Percentiles rank a stretch among this genome's conserved stretches.
Evolutionary conservation across 2,797 vertebrate species (phyloP).

Genomic region (Centroberyx gerrardi): DNA sequence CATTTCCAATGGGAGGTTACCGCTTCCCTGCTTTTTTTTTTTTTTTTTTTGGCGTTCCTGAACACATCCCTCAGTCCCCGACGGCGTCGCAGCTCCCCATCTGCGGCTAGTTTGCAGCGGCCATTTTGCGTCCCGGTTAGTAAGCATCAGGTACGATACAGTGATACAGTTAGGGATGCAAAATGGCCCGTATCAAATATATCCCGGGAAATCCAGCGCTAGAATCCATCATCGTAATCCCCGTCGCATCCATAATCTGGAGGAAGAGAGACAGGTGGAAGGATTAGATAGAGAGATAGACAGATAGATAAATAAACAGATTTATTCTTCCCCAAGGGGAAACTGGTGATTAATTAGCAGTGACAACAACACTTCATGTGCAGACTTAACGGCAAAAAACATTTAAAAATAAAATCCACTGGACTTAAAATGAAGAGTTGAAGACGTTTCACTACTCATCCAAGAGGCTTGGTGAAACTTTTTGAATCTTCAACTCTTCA

Average conservation of each 20-base stretch:
- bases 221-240: conserved; percentile 89
- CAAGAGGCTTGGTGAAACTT: too few relatives aligned
- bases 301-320: background rate
- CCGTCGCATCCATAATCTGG: conserved; percentile 93
- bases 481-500: too few relatives aligned
- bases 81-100: background rate
- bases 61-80: too few relatives aligned
- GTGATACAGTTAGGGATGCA: background rate
- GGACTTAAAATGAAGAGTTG: too few relatives aligned
- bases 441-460: too few relatives aligned
- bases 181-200: background rate
- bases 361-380: too few relatives aligned
- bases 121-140: background rate
- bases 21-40: background rate
- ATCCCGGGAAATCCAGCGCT: background rate
- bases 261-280: conserved; percentile 11
- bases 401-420: too few relatives aligned
- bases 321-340: too few relatives aligned
- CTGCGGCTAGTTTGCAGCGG: background rate
- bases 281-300: background rate
- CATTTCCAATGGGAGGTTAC: background rate
- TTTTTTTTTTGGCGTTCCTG: too few relatives aligned
- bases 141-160: background rate
- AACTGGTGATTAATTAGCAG: background rate
- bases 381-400: too few relatives aligned